Conservation (phyloP, 2,113 vertebrate species). For the Pardalotus punctatus region DNA sequence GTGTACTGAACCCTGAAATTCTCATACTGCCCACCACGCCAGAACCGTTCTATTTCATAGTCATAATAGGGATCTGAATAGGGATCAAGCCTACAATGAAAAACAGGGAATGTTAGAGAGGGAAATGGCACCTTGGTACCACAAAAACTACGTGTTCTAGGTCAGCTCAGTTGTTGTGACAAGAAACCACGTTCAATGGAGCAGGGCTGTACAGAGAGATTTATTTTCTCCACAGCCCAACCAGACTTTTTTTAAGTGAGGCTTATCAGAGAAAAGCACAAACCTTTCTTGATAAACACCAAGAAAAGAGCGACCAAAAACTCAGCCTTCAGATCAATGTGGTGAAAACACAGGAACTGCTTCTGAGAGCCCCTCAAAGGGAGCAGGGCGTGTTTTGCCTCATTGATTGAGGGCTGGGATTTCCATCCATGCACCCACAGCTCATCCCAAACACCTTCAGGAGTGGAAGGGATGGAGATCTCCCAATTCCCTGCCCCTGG, state of each 20-base stretch:
- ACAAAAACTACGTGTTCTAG: background rate
- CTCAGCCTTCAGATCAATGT: background rate
- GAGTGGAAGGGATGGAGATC: background rate
- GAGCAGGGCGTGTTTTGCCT: background rate
- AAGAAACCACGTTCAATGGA: rapidly evolving
- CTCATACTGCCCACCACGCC: conserved; percentile 97
- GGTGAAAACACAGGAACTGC: background rate
- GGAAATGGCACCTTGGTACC: background rate
- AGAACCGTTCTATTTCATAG: conserved; percentile 93
- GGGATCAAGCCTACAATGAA: conserved; percentile 79
- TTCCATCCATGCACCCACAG: background rate
- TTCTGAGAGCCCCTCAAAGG: background rate
- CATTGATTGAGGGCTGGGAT: background rate
- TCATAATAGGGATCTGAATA: conserved; percentile 95
- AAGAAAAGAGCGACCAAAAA: background rate
- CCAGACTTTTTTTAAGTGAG: background rate
- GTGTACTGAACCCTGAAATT: conserved; percentile 98
- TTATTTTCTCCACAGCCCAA: background rate
- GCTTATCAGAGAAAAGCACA: conserved; percentile 29
- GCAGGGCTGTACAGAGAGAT: background rate
- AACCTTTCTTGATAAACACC: background rate
- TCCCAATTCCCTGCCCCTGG: background rate
- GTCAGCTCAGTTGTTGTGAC: background rate
- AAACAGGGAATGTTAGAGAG: conserved; percentile 1
- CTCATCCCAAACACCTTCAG: background rate